These are phyloP conservation scores for Channa striata DNA, from an alignment of 2,797 vertebrate species.

Conservation along the genomic window DNA sequence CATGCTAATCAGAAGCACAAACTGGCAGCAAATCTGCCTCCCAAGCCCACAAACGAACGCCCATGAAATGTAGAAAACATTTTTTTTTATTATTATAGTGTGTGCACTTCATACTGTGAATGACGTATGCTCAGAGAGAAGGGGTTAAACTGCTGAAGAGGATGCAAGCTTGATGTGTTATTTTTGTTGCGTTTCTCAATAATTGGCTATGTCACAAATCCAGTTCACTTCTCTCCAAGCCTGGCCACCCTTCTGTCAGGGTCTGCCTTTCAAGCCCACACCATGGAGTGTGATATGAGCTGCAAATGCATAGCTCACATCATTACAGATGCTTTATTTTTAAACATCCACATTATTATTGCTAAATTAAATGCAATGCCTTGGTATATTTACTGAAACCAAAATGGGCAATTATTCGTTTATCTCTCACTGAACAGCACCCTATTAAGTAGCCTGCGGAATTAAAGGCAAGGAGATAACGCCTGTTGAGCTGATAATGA, in stretches of 20 bases:
- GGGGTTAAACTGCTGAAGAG: not conserved
- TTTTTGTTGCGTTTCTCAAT: slow-evolving; percentile 22
- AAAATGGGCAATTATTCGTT: not conserved
- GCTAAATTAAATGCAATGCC: not conserved
- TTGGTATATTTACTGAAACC: not conserved
- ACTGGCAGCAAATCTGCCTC: slow-evolving; percentile 45
- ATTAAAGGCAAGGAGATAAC: no score
- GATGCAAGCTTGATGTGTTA: slow-evolving; percentile 4
- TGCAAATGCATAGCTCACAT: not conserved
- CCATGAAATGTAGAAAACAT: slow-evolving; percentile 23
- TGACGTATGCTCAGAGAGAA: slow-evolving; percentile 12
- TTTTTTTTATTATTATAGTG: slow-evolving; percentile 1
- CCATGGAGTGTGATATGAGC: not conserved
- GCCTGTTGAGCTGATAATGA: no score
- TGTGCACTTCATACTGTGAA: slow-evolving; percentile 14
- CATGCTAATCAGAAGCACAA: slow-evolving; percentile 57
- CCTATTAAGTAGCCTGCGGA: no score
- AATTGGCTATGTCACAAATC: slow-evolving; percentile 21
- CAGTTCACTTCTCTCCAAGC: slow-evolving; percentile 9
- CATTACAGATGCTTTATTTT: not conserved
- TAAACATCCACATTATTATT: not conserved
- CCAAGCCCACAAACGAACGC: slow-evolving; percentile 21
- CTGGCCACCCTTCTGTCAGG: slow-evolving; percentile 7
- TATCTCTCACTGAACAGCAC: slow-evolving; percentile 12
- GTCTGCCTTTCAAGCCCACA: slow-evolving; percentile 17